Base-by-base conservation (phyloP, 2,113 vertebrate species). In the Eulemur rufifrons region DNA sequence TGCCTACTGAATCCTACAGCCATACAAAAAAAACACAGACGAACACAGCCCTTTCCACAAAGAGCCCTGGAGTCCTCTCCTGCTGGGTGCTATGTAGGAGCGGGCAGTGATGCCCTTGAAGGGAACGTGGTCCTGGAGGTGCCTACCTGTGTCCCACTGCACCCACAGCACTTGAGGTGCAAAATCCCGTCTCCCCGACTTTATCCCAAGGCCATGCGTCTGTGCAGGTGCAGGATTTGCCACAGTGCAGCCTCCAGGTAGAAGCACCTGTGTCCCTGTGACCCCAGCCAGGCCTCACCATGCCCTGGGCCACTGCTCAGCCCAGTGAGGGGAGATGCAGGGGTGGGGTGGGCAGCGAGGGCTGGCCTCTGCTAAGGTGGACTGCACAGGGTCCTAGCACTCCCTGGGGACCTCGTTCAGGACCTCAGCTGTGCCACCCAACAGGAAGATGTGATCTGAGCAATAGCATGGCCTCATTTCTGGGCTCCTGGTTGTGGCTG, bases 1-100 rank as follows among this genome's bases (percentile, higher is more conserved):
- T 42, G 63, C 74, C 86, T 94, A 63, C 17, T 15, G 56, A 54
- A 86, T 82, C 59, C 84, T 73, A 73, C 54, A 95, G 96, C 96
- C 95, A 87, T 95, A 88, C 6, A 27, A 86, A 68, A 76, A 39
- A 69, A 61, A 69, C 37, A 47, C 56, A 63, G 45, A 15, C 0
- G 34, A 69, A 68, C 52, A 45, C 66, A 86, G 83, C 54, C 61
- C 34, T 78, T 76, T 61, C 73, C 68, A 74, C 52, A n/a, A 29
- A 56, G 73, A 82, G 42, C 27, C 61, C 18, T 25, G 2, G 39
- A 39, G 73, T 34, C 37, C 86, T 81, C 39, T 96, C 73, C 50
- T 50, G 39, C 68, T 8, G 61, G 95, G 82, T 95, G 92, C 96
- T 94, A 34, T 0, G 17, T 56, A 52, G 77, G 69, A 56, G 18